Base-by-base conservation (phyloP, 2,113 vertebrate species). In the Percina caprodes region DNA sequence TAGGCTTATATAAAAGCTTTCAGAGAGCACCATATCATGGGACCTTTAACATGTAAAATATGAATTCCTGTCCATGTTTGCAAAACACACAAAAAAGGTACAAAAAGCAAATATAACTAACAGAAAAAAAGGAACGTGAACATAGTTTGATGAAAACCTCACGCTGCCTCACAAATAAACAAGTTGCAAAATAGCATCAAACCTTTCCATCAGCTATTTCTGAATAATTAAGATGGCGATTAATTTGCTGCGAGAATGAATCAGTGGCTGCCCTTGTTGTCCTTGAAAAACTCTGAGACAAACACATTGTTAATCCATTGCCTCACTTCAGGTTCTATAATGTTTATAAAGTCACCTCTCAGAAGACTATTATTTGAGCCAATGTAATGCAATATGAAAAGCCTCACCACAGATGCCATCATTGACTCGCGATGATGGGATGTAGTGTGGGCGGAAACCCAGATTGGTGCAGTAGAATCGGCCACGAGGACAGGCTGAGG, bases 391-490 rank as follows among this genome's bases (percentile, higher is more conserved):
- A 54, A 54, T 18, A 59, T 21, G n/a, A 66, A 69, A 74, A 30
- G 23, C 26, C 89, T 91, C 85, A 93, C 92, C 92, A 65, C 92
- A 93, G 79, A 93, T 91, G 71, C 92, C 93, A 18, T 94, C 93
- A 5, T 94, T 94, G 79, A 94, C 92, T 49, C 93, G 21, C 4
- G 93, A 94, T 39, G 93, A 94, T 12, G 92, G 93, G 63, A 92
- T 87, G 83, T 96, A 96, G 74, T 93, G 87, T 42, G 96, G 93
- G 52, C 95, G 95, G 82, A 94, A 96, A 55, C 96, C 96, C n/a
- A 95, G 90, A 69, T 96, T 97, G 56, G 94, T 93, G 79, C 96
- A 97, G 89, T 97, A 96, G 92, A 97, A 97, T n/a, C 91, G 94
- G 8, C 96, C 96, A 0, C 88, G 95, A 7, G 96, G 92, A 88